Evolutionary conservation across 2,113 vertebrate species (phyloP), one percentile per base, ranked within the genome.

Genomic region (Antennarius striatus): DNA sequence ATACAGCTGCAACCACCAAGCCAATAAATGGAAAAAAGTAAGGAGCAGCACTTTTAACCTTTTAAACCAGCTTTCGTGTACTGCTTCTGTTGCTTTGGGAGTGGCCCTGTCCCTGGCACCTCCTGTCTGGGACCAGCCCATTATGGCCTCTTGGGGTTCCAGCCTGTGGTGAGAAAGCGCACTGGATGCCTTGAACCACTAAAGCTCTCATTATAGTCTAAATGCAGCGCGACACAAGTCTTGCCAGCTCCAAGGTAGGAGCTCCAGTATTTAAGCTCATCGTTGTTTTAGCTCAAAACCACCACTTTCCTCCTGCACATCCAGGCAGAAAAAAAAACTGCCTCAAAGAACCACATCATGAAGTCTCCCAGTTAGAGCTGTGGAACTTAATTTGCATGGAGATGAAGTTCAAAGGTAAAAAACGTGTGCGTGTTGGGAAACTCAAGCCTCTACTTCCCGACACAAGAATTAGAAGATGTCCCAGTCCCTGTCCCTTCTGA

Each of bases 151-250:
- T 87, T 84, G 86, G 88, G 88, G 83, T 90, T 90, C 80, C 86
- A 90, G 86, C 73, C 82, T 90, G 88, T 73, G 88, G 91, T 77
- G 84, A 89, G 77, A 90, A 85, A 85, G 83, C 71, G 63, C 75
- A 63, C 86, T 83, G 88, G 76, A 88, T 91, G 87, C 81, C 86
- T 87, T 79, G 64, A 82, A 90, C 84, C 89, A 88, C 91, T 88
- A 88, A 89, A 91, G 88, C 88, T 83, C 87, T 92, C 90, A 92
- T 92, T 92, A 92, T 89, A 87, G 83, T 91, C 90, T 90, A 89
- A 92, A 92, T 89, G 84, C 86, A 86, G 88, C 78, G 60, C 76
- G 56, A 86, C 83, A 85, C 73, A 91, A 91, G 76, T 85, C 63
- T 52, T 90, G 87, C 85, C 72, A 90, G 73, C 71, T 70, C 84